Base-by-base conservation (phyloP, 2,888 invertebrate genomes). In the Eilema griseolum region DNA sequence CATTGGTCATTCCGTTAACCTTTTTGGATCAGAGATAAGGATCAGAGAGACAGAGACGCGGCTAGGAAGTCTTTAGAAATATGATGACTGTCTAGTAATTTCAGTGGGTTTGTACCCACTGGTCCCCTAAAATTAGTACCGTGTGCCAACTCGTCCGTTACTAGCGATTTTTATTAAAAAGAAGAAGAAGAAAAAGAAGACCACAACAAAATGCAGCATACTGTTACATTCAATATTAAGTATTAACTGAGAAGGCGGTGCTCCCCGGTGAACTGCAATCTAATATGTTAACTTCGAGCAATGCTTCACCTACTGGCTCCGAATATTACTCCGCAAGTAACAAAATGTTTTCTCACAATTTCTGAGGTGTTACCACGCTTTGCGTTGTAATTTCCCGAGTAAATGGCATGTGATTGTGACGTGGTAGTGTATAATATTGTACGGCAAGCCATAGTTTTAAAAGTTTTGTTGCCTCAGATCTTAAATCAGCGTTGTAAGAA, bases 281-380 rank as follows among this genome's bases (percentile, higher is more conserved):
- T 52, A 52, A 46, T 11, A 41, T 24, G 62, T 62, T 41, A 41
- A 62, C 62, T 41, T 62, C 16, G 20, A 62, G 41, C 62, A 41
- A 41, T 41, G 37, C 11, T 62, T n/a, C 37, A 62, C 37, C 62
- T 62, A 26, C 41, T 37, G 33, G 16, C 24, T 24, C 12, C 16
- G 41, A 41, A 41, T 14, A 16, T 59, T 26, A 11, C 26, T 62
- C 20, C 4, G 62, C 11, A 62, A 41, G 26, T 41, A 62, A 62
- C 24, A 62, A 62, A 62, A 62, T 41, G 16, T 62, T 41, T 62
- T 4, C 41, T 26, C 24, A 41, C 11, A 62, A 62, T 62, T 62
- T 62, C 62, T 62, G 5, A 62, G 62, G 16, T 20, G 24, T 41
- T 20, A 5, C 26, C 10, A 41, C 37, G 41, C 20, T 41, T 41